Evolutionary conservation across 2,797 vertebrate species (phyloP).

Genomic region (Eulemur coronatus): DNA sequence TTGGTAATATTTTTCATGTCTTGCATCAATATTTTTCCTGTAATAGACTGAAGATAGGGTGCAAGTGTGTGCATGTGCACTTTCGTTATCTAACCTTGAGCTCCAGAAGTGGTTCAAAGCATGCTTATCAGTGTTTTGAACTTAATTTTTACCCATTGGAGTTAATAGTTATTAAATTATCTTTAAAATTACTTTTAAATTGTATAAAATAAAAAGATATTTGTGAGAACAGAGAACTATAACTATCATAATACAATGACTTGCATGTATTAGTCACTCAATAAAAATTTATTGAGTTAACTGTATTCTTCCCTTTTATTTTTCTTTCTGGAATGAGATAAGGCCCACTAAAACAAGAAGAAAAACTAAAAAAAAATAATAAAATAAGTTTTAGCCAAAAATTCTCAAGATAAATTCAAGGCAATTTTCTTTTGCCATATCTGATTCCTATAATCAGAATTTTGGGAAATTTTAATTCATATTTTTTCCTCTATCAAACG

Average conservation of each 20-base stretch:
- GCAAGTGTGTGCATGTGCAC: not conserved
- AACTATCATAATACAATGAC: not conserved
- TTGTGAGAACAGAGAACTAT: not conserved
- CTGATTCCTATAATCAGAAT: not conserved
- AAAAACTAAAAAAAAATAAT: not conserved
- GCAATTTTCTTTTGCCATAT: not conserved
- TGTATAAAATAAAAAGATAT: not conserved
- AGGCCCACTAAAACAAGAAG: not conserved
- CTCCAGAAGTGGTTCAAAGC: not conserved
- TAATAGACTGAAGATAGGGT: not conserved
- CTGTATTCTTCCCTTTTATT: not conserved
- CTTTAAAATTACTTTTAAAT: slow-evolving; percentile 32
- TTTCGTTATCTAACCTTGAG: not conserved
- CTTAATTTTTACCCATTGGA: not conserved
- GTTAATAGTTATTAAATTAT: not conserved
- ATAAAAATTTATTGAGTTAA: not conserved
- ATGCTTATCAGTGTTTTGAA: not conserved
- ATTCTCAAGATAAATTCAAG: not conserved
- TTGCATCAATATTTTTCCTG: slow-evolving; percentile 25
- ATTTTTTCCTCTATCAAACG: not conserved
- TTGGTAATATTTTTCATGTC: slow-evolving; percentile 8
- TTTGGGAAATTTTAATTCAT: not conserved
- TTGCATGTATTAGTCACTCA: not conserved
- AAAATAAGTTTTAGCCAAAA: not conserved
- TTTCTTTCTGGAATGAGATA: not conserved